Evolutionary conservation across 2,797 vertebrate genomes (phyloP).

Genomic region (Tangara arthus): DNA sequence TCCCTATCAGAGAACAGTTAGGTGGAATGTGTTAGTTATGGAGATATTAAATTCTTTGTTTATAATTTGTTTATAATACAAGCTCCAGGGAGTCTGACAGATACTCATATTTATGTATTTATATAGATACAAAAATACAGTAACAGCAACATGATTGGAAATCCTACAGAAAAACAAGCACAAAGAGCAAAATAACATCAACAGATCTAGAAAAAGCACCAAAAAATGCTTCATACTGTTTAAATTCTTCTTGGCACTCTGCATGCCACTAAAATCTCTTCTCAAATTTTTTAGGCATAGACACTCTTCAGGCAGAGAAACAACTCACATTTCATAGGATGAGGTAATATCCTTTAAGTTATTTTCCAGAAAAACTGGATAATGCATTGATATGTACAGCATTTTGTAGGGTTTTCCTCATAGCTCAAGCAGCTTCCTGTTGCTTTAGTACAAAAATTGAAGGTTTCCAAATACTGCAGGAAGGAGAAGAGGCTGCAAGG

Average conservation of each 20-base stretch:
- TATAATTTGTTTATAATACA: neutral
- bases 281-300: neutral
- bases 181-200: neutral
- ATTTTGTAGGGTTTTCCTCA: neutral
- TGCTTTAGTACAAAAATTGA: neutral
- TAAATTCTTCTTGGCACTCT: neutral
- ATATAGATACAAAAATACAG: neutral
- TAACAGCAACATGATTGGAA: neutral
- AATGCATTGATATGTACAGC: neutral
- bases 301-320: neutral
- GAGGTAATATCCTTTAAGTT: neutral
- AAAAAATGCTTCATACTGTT: neutral
- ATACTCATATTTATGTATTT: neutral
- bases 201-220: neutral
- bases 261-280: neutral
- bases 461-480: neutral
- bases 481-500: neutral
- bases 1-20: neutral
- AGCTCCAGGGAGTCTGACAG: neutral
- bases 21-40: neutral
- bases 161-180: neutral
- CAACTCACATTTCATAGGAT: neutral
- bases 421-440: neutral
- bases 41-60: neutral
- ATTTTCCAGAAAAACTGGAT: neutral